A percentile compares a stretch with the other conserved stretches of the same genome.
These are phyloP conservation scores for Elysia crispata DNA, from an alignment of 2,888 invertebrate genomes.

Conservation along the genomic window DNA sequence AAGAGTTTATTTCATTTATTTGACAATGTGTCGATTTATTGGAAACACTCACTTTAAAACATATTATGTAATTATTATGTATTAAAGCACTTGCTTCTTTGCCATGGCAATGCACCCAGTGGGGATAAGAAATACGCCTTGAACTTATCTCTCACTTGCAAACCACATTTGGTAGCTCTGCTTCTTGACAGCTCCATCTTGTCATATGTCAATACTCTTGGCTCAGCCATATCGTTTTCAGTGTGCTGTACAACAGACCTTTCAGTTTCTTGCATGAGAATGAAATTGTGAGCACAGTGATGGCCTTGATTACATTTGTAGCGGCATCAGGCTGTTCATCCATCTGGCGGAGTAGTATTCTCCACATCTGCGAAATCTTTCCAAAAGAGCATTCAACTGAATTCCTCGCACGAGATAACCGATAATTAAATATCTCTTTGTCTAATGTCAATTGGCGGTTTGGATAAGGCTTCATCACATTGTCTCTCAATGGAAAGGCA, in stretches of 20 bases:
- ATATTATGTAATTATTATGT: too few species aligned
- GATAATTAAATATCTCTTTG: slow-evolving; percentile 35
- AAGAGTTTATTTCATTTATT: too few species aligned
- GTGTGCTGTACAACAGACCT: not conserved
- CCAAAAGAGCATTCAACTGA: slow-evolving; percentile 35
- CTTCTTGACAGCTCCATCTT: too few species aligned
- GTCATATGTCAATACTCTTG: too few species aligned
- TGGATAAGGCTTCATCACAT: slow-evolving; percentile 30
- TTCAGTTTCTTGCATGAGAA: slow-evolving; percentile 6
- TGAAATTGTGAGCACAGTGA: too few species aligned
- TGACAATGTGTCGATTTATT: too few species aligned
- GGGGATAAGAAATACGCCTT: too few species aligned
- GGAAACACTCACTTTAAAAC: too few species aligned
- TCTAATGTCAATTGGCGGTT: slow-evolving; percentile 22
- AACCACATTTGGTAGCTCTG: too few species aligned
- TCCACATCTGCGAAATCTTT: slow-evolving; percentile 26
- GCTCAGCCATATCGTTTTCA: not conserved
- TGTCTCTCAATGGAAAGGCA: slow-evolving; percentile 25
- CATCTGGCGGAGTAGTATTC: slow-evolving; percentile 17
- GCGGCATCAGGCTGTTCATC: slow-evolving; percentile 31
- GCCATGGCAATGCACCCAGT: too few species aligned
- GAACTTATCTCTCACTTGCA: too few species aligned
- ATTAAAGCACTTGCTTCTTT: too few species aligned
- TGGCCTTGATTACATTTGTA: slow-evolving; percentile 22
- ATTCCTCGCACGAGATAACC: slow-evolving; percentile 32